Evolutionary conservation across 2,888 invertebrate species (phyloP), one percentile per base, ranked within the genome.

Genomic region (Chymomyza caudatula): DNA sequence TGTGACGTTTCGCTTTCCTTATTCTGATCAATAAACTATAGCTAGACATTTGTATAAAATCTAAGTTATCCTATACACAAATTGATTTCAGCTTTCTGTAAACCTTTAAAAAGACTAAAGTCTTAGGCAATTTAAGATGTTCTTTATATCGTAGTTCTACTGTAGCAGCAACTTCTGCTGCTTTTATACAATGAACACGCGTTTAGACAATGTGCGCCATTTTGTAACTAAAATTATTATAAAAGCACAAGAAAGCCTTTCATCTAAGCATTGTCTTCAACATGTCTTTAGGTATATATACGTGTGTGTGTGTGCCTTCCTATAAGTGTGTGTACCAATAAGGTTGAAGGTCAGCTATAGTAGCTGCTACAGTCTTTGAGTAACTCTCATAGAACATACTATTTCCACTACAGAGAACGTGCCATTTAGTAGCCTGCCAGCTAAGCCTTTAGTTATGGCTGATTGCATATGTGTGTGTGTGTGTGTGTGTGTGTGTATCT

Each of bases 181-280:
- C 29, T 37, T 37, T 37, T 37, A 37, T 8, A 11, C 11, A 37
- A 37, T 11, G 58, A 63, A 74, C 81, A 83, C 69, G 73, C 75
- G 69, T 74, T 58, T 63, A 73, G 69, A 77, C 83, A 79, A 80
- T 78, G 71, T 80, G 63, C 68, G 61, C 74, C 63, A 67, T 71
- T 69, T 66, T 73, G 63, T 65, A 66, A 53, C 77, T 77, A 65
- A 84, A 82, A 79, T 74, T 79, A 82, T 84, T 81, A 81, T 77
- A 76, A 78, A 83, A 79, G 80, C 67, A 19, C 56, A 43, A 37
- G 29, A 37, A 37, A 57, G 22, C 22, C 43, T 57, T 42, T 57
- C 44, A 57, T 23, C 22, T 23, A 59, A 59, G 59, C 17, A 37
- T 37, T 54, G 54, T 54, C 54, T 54, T 54, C 54, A 37, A 29